Conservation (phyloP, 2,888 invertebrate species). For the Lymantria dispar region DNA sequence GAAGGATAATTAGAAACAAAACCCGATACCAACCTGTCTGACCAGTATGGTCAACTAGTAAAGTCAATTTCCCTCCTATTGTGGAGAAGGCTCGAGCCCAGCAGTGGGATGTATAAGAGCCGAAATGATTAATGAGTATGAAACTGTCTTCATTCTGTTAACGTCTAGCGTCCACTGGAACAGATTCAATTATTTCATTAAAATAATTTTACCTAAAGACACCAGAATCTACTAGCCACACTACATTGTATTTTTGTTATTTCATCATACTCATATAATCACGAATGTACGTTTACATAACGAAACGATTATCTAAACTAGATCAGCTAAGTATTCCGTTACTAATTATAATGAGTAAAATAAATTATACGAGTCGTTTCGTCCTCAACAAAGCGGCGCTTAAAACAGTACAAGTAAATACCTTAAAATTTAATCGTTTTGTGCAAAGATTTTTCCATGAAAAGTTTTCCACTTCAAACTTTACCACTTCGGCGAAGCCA, state of each 20-base stretch:
- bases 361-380: slow-evolving; percentile 49
- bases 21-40: too few relatives aligned
- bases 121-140: too few relatives aligned
- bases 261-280: slow-evolving; percentile 41
- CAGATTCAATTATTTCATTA: slow-evolving; percentile 72
- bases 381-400: slow-evolving; percentile 43
- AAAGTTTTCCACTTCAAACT: slow-evolving; percentile 82
- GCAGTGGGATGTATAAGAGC: too few relatives aligned
- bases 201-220: slow-evolving; percentile 64
- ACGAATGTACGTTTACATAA: slow-evolving; percentile 40
- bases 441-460: slow-evolving; percentile 77
- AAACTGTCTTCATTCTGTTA: slow-evolving; percentile 62
- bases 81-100: too few relatives aligned
- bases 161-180: slow-evolving; percentile 60
- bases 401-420: slow-evolving; percentile 68
- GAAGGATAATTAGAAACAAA: too few relatives aligned
- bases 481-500: slow-evolving; percentile 78
- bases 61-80: too few relatives aligned
- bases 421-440: slow-evolving; percentile 78
- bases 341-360: slow-evolving; percentile 35
- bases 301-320: slow-evolving; percentile 24
- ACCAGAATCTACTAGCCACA: slow-evolving; percentile 52
- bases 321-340: slow-evolving; percentile 30
- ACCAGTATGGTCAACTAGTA: too few relatives aligned
- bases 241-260: slow-evolving; percentile 26